Evolutionary conservation across 2,888 invertebrate genomes (phyloP).

Genomic region (Rugalucina vietnamica): DNA sequence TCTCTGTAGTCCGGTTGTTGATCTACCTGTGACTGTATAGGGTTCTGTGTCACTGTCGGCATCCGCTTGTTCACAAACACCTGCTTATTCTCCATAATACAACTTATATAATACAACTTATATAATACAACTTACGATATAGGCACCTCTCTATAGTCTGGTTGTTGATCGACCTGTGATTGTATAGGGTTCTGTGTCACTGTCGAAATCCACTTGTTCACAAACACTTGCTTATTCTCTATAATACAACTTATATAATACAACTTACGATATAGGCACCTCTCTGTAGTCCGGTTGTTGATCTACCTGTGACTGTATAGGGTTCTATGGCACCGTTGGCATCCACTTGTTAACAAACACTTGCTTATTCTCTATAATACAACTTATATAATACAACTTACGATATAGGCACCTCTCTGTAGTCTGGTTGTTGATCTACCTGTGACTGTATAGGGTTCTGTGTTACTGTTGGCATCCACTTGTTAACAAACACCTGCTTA

Average conservation of each 20-base stretch:
- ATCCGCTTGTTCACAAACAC: conserved; percentile 97
- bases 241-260: too few relatives aligned
- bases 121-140: conserved; percentile 86
- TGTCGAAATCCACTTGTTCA: conserved; percentile 97
- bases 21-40: conserved; percentile 69
- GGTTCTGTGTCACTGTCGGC: conserved; percentile 88
- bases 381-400: too few relatives aligned
- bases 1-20: conserved; percentile 84
- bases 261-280: too few relatives aligned
- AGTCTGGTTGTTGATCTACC: conserved; percentile 82
- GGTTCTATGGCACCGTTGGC: too few relatives aligned
- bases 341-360: too few relatives aligned
- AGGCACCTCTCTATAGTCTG: conserved; percentile 87
- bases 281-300: too few relatives aligned
- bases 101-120: too few relatives aligned
- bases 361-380: too few relatives aligned
- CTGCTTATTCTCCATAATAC: conserved; percentile 89
- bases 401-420: conserved; percentile 88
- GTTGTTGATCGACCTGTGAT: conserved; percentile 71
- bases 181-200: conserved; percentile 84
- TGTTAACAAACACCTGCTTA: conserved; percentile 96
- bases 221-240: conserved; percentile 93
- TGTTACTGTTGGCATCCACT: conserved; percentile 93
- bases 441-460: conserved; percentile 73
- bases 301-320: too few relatives aligned